Conservation (phyloP, 2,113 vertebrate species). For the Empidonax traillii region DNA sequence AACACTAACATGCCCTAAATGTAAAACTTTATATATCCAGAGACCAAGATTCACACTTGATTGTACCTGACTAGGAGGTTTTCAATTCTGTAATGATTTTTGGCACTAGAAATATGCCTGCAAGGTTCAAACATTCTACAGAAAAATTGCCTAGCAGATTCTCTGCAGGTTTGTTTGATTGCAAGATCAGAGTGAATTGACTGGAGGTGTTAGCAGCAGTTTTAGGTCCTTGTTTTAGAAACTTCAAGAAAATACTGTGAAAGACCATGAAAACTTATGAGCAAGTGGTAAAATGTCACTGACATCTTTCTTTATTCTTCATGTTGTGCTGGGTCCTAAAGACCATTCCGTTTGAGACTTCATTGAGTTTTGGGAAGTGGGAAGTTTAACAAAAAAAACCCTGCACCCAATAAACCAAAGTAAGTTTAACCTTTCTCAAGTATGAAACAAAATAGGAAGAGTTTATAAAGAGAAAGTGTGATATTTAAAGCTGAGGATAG, state of each 20-base stretch:
- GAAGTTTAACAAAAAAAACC: background rate
- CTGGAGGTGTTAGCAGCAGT: background rate
- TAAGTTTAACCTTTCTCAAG: background rate
- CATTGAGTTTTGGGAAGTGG: background rate
- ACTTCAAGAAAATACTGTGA: background rate
- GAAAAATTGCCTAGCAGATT: conserved; percentile 17
- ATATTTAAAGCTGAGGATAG: background rate
- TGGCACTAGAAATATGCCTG: conserved; percentile 57
- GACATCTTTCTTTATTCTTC: background rate
- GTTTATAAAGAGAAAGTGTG: background rate
- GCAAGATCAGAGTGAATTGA: conserved; percentile 34
- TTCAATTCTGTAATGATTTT: conserved; percentile 52
- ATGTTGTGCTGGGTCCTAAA: background rate
- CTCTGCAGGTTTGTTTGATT: conserved; percentile 33
- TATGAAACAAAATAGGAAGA: background rate
- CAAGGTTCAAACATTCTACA: conserved; percentile 34
- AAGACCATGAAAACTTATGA: background rate
- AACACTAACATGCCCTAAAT: conserved; percentile 56
- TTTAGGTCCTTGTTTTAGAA: conserved; percentile 5
- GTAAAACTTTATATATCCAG: conserved; percentile 20
- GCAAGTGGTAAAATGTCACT: background rate
- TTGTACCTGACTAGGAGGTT: conserved; percentile 45
- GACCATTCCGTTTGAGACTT: background rate
- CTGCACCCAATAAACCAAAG: background rate
- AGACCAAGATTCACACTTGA: conserved; percentile 48